Conservation (phyloP, 2,113 vertebrate genomes). For the Semnornis frantzii region DNA sequence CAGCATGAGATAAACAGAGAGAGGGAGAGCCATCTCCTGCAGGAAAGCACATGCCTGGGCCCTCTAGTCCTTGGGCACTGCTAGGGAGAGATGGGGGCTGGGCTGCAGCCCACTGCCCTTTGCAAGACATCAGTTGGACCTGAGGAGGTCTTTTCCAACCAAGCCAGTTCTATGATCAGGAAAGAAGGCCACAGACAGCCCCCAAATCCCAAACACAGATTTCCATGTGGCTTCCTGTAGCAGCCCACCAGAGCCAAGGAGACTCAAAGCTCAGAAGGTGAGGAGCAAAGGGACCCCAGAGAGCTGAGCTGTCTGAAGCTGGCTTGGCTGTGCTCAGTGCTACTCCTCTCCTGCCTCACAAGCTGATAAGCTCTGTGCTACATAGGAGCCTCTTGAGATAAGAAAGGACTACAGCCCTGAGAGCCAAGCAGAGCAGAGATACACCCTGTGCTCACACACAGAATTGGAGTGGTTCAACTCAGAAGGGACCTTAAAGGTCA, state of each 20-base stretch:
- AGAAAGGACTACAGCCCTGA: neutral
- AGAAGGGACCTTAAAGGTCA: too few species aligned
- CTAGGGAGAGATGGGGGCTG: neutral
- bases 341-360: neutral
- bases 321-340: neutral
- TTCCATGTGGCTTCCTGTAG: neutral
- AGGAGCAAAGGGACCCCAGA: neutral
- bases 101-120: neutral
- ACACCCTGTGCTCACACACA: neutral
- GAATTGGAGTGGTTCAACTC: neutral
- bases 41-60: neutral
- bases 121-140: neutral
- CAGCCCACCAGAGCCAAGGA: neutral
- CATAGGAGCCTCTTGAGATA: neutral
- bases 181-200: neutral
- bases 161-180: neutral
- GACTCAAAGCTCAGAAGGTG: fast-evolving
- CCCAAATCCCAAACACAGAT: neutral
- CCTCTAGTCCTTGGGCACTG: neutral
- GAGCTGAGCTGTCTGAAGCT: neutral
- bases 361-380: neutral
- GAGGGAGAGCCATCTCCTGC: neutral
- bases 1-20: neutral
- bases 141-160: neutral
- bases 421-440: neutral